A percentile compares a stretch with the other conserved stretches of the same genome.
These are phyloP conservation scores for Papio anubis DNA, from an alignment of 2,113 vertebrate species.

Conservation along the genomic window DNA sequence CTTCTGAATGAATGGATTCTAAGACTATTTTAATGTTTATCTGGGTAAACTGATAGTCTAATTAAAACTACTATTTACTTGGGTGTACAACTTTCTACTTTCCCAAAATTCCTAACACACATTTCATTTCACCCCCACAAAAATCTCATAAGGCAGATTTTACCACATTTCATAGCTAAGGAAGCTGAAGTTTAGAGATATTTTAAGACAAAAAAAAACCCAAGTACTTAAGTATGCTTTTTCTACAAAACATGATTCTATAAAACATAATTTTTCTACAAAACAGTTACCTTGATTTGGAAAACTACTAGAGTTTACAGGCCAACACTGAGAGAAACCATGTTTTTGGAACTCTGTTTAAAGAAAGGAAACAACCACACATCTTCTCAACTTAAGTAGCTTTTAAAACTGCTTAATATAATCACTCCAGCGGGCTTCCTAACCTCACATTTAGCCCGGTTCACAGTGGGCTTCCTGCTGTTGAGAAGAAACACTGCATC, in stretches of 20 bases:
- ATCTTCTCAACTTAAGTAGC: not conserved
- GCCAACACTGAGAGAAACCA: not conserved
- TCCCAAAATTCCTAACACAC: not conserved
- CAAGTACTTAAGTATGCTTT: not conserved
- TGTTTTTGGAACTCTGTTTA: not conserved
- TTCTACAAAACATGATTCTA: not conserved
- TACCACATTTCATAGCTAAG: not conserved
- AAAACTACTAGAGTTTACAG: not conserved
- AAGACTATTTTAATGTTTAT: not conserved
- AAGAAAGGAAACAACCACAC: not conserved
- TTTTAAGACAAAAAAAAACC: not conserved
- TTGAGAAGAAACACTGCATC: not conserved
- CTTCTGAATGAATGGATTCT: not conserved
- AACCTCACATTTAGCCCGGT: not conserved
- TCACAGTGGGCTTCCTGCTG: not conserved
- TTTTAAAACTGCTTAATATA: not conserved
- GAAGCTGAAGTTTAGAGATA: not conserved
- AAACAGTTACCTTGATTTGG: not conserved
- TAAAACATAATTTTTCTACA: conserved; percentile 25
- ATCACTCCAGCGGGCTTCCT: not conserved
- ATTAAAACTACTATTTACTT: not conserved
- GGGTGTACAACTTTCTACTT: not conserved
- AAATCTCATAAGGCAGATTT: not conserved
- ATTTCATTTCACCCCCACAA: not conserved
- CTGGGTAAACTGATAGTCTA: not conserved